Base-by-base conservation (phyloP, 1,140 invertebrate genomes). In the Aradophagus sp. region DNA sequence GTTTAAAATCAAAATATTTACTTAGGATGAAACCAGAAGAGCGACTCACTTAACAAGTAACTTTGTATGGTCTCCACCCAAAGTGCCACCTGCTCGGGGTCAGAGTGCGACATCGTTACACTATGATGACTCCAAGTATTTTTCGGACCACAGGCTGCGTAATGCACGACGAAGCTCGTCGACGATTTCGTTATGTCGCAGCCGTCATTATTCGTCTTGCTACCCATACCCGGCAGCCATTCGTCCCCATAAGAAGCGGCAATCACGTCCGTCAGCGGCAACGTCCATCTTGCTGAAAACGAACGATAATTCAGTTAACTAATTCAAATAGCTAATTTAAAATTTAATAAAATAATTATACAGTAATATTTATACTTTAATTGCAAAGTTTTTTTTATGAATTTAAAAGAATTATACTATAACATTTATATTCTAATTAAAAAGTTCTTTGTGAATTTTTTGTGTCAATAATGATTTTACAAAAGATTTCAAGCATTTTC, bases 41-140 rank as follows among this genome's bases (percentile, higher is more conserved):
- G n/a, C n/a, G 68, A 82, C 79, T 87, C 77, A 86, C 86, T 82
- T 59, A 84, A 76, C 58, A 88, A 62, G 76, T 86, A 85, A 77
- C 87, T 86, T 48, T 87, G 83, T 11, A 91, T 83, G 31, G 89
- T 88, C 68, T 88, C 87, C 8, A 90, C 87, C 90, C 90, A 91
- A 8, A 89, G 87, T 4, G 87, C 82, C 5, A 91, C 86, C 69
- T 90, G 89, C 35, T 88, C 79, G 0, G 88, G 83, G 74, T 91
- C 90, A 0, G 85, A 85, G 76, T 91, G 89, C 62, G 87, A 87
- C 74, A 91, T 86, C 4, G 86, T 88, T 2, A 91, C 77, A 2
- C 79, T 86, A 36, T 87, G 86, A 65, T 89, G 85, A 17, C 87
- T 85, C 90, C 89, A 90, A 72, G 86, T 88, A 73, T 89, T 89